Base-by-base conservation (phyloP, 2,113 vertebrate species). In the Ramphastos sulfuratus region DNA sequence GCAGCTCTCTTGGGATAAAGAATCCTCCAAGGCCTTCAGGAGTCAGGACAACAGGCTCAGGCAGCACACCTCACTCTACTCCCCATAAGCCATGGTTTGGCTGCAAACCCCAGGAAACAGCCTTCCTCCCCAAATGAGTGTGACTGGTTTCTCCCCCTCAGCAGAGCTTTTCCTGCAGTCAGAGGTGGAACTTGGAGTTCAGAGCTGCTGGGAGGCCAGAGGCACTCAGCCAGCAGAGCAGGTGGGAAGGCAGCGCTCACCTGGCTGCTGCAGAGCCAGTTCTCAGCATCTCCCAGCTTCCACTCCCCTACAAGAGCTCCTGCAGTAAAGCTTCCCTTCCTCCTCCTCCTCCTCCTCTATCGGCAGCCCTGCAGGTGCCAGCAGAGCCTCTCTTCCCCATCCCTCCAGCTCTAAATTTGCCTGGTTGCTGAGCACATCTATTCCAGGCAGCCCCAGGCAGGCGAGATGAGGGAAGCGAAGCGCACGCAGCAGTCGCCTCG, bases 401-500 rank as follows among this genome's bases (percentile, higher is more conserved):
- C 63, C 66, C 67, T 20, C 75, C 67, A 66, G 66, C 96, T 87
- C 79, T 75, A 85, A 85, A 81, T 37, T 63, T 66, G 92, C 88
- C 85, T 27, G 78, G 59, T 75, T 84, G 86, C 89, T 84, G 83
- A 90, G 84, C 89, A 63, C 5, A 3, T 94, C 94, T 90, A 69
- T 67, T 87, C 81, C 60, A 46, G 75, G 93, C 93, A 85, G 77
- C 63, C 74, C 27, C 72, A 84, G 84, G 80, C 79, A 88, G 72
- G 76, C 61, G 27, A 90, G 80, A 69, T 8, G 52, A 83, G 80
- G 72, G 91, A 90, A 93, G 91, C 5, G 25, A 83, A 89, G 94
- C 54, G 25, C 89, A 63, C 19, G 77, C 76, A 86, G 37, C 77
- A 65, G 63, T 7, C 7, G 46, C 12, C 2, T 83, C 44, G 54